These are phyloP conservation scores for Morpho helenor DNA, from an alignment of 2,888 invertebrate genomes.

Conservation along the genomic window DNA sequence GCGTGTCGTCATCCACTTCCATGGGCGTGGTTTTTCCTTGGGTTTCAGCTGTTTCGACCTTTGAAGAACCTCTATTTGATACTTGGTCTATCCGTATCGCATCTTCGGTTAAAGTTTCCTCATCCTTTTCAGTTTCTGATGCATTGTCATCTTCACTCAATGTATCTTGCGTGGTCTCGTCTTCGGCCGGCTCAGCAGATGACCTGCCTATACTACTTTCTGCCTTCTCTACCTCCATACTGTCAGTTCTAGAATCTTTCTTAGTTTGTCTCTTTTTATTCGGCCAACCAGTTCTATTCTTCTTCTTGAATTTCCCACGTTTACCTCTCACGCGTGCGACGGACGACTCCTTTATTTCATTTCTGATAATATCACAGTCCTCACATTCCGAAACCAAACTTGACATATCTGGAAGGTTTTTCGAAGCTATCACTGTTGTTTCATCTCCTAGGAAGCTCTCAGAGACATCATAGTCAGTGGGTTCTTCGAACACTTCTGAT, in stretches of 20 bases:
- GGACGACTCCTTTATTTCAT: constrained; percentile 50
- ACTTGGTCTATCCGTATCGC: constrained; percentile 32
- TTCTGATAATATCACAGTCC: constrained; percentile 59
- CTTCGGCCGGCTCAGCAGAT: constrained; percentile 52
- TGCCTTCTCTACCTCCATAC: constrained; percentile 46
- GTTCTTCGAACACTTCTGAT: constrained; percentile 66
- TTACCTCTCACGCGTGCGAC: constrained; percentile 45
- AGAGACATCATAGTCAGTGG: constrained; percentile 68
- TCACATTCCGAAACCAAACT: constrained; percentile 67
- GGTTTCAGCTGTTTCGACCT: constrained; percentile 14
- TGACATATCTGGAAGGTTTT: constrained; percentile 63
- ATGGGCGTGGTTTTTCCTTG: constrained; percentile 27
- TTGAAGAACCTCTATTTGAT: constrained; percentile 18
- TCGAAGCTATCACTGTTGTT: constrained; percentile 50
- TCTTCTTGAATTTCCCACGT: constrained; percentile 81
- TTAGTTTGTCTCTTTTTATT: constrained; percentile 66
- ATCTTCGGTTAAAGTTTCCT: constrained; percentile 31
- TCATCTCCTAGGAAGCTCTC: constrained; percentile 62
- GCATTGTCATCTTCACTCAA: constrained; percentile 53
- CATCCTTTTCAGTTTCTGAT: constrained; percentile 45
- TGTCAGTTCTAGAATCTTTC: constrained; percentile 51
- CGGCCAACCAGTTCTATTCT: constrained; percentile 92
- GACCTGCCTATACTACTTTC: constrained; percentile 52
- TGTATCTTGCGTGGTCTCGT: constrained; percentile 52
- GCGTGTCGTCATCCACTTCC: constrained; percentile 27